phyloP scores from a whole-genome alignment of 2,113 vertebrate genomes.

The Proteles cristata region DNA sequence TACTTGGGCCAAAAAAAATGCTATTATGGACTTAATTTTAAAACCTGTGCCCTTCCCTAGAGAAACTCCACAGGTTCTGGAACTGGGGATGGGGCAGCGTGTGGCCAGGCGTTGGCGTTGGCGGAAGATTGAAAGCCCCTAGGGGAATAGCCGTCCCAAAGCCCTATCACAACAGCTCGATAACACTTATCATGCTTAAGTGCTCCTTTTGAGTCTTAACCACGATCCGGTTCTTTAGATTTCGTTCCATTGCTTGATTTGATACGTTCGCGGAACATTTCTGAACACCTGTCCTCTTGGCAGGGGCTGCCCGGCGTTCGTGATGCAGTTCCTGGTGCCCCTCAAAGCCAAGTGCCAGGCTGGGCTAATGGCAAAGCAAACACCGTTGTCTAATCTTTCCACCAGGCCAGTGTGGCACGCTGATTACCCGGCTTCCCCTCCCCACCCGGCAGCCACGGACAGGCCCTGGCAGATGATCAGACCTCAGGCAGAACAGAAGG shows the following conservation, averaged over 20 bases:
- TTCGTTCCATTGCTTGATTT: not conserved
- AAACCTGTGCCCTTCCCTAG: not conserved
- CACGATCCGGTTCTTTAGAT: not conserved
- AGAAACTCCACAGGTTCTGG: not conserved
- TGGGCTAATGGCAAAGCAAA: not conserved
- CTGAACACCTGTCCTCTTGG: constrained; percentile 40
- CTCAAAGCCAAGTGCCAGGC: not conserved
- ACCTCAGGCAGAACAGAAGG: not conserved
- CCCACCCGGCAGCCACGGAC: not conserved
- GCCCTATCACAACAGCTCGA: not conserved
- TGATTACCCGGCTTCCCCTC: not conserved
- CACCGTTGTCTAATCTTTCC: not conserved
- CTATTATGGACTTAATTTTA: not conserved
- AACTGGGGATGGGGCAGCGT: not conserved
- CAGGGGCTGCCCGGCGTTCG: not conserved
- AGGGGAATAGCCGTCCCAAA: not conserved
- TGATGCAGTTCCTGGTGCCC: not conserved
- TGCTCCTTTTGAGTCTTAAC: not conserved
- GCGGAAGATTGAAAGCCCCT: not conserved
- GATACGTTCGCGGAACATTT: not conserved
- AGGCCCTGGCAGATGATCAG: not conserved
- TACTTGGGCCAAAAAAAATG: not conserved
- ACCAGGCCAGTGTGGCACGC: not conserved
- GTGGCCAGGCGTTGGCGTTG: not conserved
- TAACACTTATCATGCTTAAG: rapidly evolving